A percentile compares a stretch with the other conserved stretches of the same genome.
These are phyloP conservation scores for Sebastes flavidus DNA, from an alignment of 2,797 vertebrate species.

Conservation along the genomic window DNA sequence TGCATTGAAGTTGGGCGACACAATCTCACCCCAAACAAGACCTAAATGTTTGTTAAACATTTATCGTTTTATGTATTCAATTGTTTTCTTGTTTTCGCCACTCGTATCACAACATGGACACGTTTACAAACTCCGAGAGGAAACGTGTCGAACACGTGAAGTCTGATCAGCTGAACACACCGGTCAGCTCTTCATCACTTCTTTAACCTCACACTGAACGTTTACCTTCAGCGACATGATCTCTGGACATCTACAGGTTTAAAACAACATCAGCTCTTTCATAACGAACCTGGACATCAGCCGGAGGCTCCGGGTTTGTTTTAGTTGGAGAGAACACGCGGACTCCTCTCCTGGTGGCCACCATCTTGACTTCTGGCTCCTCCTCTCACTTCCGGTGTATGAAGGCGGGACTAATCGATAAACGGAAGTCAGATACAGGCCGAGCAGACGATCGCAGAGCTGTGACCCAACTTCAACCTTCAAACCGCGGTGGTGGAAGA, in stretches of 20 bases:
- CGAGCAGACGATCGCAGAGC: constrained; percentile 38
- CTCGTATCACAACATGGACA: neutral
- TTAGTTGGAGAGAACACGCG: constrained; percentile 53
- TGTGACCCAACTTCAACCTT: neutral
- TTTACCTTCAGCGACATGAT: fast-evolving
- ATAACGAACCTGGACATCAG: constrained; percentile 57
- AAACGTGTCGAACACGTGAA: constrained; percentile 55
- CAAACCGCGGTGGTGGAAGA: neutral
- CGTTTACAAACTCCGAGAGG: constrained; percentile 27
- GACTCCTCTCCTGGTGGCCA: constrained; percentile 81
- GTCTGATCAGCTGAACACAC: neutral
- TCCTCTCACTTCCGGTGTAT: constrained; percentile 56
- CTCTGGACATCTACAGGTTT: neutral
- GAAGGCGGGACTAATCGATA: constrained; percentile 25
- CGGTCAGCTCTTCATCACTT: neutral
- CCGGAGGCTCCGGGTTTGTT: constrained; percentile 20
- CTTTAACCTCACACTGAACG: fast-evolving
- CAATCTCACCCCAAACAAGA: neutral
- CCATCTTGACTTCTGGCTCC: constrained; percentile 74
- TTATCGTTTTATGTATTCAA: fast-evolving
- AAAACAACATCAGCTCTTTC: fast-evolving
- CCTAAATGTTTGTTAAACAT: fast-evolving
- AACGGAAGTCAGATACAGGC: neutral
- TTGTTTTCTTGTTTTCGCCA: neutral
- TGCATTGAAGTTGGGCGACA: neutral